A percentile compares a stretch with the other conserved stretches of the same genome.
These are phyloP conservation scores for Neolamprologus fasciatus DNA, from an alignment of 2,113 vertebrate genomes.

Conservation along the genomic window DNA sequence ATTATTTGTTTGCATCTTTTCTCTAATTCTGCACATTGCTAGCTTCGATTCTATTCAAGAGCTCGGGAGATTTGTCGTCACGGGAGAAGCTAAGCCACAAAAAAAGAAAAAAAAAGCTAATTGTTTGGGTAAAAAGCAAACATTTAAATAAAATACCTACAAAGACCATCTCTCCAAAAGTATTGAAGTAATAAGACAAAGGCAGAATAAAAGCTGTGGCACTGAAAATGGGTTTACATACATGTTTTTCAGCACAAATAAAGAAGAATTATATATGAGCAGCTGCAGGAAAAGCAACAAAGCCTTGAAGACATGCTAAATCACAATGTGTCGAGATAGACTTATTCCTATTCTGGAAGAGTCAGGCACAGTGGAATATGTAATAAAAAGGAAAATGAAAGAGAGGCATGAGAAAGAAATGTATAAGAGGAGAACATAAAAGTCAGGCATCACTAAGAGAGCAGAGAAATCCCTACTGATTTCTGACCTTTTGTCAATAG, in stretches of 20 bases:
- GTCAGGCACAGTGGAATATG: neutral
- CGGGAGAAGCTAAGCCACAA: neutral
- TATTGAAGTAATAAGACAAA: neutral
- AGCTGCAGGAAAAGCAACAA: neutral
- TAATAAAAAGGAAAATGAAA: slow-evolving; percentile 7
- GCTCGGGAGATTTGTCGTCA: slow-evolving; percentile 12
- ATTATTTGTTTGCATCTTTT: slow-evolving; percentile 57
- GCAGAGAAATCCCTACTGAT: neutral
- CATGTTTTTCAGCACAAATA: neutral
- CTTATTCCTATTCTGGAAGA: neutral
- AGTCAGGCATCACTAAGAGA: neutral
- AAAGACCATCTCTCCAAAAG: neutral
- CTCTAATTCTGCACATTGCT: neutral
- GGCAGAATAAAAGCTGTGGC: neutral
- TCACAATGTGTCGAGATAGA: neutral
- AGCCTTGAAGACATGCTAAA: slow-evolving; percentile 1
- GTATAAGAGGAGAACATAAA: neutral
- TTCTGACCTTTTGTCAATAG: slow-evolving; percentile 10
- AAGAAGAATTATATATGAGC: neutral
- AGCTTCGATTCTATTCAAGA: neutral
- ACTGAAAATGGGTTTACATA: neutral
- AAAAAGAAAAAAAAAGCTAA: neutral
- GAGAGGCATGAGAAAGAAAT: neutral
- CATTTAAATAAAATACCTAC: slow-evolving; percentile 26
- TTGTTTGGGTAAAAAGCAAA: slow-evolving; percentile 19